These are phyloP conservation scores for Cherax quadricarinatus DNA, from an alignment of 1,140 invertebrate species.

Conservation along the genomic window DNA sequence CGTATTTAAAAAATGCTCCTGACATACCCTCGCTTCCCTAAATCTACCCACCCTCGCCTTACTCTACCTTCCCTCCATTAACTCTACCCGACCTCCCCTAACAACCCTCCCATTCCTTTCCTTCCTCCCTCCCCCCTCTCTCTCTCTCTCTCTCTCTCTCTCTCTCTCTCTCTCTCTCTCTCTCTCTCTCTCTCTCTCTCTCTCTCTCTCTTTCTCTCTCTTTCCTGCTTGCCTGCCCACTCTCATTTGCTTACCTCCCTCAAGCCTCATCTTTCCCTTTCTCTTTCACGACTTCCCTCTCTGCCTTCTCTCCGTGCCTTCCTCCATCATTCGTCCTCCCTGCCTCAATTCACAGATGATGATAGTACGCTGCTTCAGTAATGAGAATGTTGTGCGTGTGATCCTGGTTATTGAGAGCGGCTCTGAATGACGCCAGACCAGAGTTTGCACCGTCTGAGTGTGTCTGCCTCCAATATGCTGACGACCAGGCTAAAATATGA, in stretches of 20 bases:
- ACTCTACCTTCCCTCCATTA: background rate
- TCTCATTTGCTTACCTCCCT: background rate
- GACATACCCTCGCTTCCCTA: no score
- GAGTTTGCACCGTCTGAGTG: no score
- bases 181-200: conserved; percentile 3
- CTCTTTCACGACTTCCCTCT: background rate
- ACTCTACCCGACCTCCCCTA: background rate
- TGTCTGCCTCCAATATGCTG: no score
- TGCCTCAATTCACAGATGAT: no score
- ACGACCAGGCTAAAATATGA: no score
- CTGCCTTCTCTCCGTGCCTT: background rate
- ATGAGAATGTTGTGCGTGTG: no score
- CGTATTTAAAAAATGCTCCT: no score
- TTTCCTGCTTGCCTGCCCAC: background rate
- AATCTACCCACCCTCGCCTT: background rate
- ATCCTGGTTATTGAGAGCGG: no score
- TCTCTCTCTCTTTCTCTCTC: background rate
- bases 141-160: background rate
- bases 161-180: background rate
- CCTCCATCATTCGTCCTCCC: no score
- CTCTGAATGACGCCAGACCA: no score
- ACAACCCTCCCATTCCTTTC: background rate
- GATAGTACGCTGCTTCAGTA: no score
- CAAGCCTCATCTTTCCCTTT: background rate
- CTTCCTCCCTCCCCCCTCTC: background rate